Conservation (phyloP, 2,797 vertebrate species). For the Erpetoichthys calabaricus region DNA sequence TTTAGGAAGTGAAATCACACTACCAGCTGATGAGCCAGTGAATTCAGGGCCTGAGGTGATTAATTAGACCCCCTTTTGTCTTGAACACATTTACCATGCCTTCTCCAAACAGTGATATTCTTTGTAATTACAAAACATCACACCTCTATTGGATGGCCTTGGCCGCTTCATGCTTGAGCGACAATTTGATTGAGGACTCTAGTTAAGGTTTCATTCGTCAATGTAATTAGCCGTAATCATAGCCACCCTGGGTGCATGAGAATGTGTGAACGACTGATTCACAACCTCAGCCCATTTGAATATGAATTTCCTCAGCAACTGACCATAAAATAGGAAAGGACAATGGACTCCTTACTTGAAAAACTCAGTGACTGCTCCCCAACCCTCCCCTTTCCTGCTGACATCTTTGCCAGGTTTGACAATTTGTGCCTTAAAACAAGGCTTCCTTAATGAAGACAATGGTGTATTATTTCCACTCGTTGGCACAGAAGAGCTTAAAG, state of each 20-base stretch:
- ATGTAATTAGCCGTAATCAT: conserved; percentile 78
- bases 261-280: conserved; percentile 65
- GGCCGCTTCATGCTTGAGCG: conserved; percentile 56
- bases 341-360: conserved; percentile 62
- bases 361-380: conserved; percentile 47
- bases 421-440: conserved; percentile 67
- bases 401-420: conserved; percentile 39
- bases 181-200: conserved; percentile 60
- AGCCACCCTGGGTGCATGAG: conserved; percentile 61
- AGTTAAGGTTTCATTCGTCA: conserved; percentile 61
- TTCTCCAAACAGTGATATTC: conserved; percentile 44
- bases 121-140: conserved; percentile 49
- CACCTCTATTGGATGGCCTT: conserved; percentile 48
- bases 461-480: conserved; percentile 64
- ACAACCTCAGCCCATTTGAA: conserved; percentile 65
- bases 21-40: conserved; percentile 38
- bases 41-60: conserved; percentile 51
- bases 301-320: conserved; percentile 66
- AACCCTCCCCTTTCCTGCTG: conserved; percentile 22
- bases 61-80: conserved; percentile 57
- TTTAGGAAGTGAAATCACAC: conserved; percentile 15
- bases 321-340: conserved; percentile 47
- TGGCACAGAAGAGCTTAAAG: conserved; percentile 56
- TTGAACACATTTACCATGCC: conserved; percentile 45
- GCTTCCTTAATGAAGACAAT: conserved; percentile 71